phyloP scores from a whole-genome alignment of 1,140 invertebrate species.

The Sitodiplosis mosellana region DNA sequence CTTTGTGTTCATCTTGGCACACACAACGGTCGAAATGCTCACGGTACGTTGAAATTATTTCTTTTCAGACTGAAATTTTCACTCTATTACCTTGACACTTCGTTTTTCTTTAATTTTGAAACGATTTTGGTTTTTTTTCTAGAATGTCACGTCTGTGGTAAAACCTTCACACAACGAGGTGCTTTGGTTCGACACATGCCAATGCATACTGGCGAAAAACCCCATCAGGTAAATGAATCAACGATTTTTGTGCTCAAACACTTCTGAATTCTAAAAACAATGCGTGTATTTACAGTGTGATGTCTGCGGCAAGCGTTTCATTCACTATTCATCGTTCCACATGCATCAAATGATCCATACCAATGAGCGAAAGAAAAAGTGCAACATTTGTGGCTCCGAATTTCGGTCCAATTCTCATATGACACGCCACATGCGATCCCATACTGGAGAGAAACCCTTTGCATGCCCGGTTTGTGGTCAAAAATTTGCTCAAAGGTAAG shows the following conservation, averaged over 20 bases:
- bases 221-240: slow-evolving; percentile 22
- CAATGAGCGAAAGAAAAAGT: slow-evolving; percentile 29
- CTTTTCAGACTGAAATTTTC: too few relatives aligned
- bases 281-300: slow-evolving; percentile 13
- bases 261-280: neutral
- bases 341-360: slow-evolving; percentile 32
- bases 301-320: slow-evolving; percentile 13
- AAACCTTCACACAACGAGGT: slow-evolving; percentile 46
- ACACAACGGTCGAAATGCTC: slow-evolving; percentile 33
- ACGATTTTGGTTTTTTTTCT: neutral
- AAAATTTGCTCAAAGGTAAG: slow-evolving; percentile 17
- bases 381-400: slow-evolving; percentile 47
- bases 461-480: slow-evolving; percentile 25
- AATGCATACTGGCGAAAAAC: slow-evolving; percentile 48
- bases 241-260: too few relatives aligned
- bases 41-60: slow-evolving; percentile 9
- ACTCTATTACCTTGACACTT: too few relatives aligned
- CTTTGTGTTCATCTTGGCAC: slow-evolving; percentile 27
- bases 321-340: slow-evolving; percentile 17
- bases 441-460: slow-evolving; percentile 32
- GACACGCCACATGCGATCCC: slow-evolving; percentile 37
- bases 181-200: slow-evolving; percentile 34
- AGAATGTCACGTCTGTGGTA: slow-evolving; percentile 37
- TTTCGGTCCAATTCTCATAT: slow-evolving; percentile 39
- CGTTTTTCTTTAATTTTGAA: neutral